Evolutionary conservation across 2,888 invertebrate species (phyloP), one percentile per base, ranked within the genome.

Genomic region (Lomographa bimaculata): DNA sequence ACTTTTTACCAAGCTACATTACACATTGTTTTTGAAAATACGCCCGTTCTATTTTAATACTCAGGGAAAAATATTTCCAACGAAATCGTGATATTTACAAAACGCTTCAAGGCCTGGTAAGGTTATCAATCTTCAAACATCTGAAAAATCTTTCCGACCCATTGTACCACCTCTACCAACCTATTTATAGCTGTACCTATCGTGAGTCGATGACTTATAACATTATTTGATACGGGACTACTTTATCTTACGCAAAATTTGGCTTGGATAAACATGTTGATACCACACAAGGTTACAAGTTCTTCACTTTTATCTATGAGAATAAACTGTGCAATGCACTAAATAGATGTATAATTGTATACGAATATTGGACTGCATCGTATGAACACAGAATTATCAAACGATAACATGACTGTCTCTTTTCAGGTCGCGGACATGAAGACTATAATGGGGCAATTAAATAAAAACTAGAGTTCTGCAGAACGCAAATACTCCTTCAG

Each of bases 401-500:
- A 57, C 38, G 56, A 67, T 64, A 70, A 67, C 63, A 69, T 65
- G 60, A 75, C 57, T 59, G 54, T 79, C 54, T 74, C 55, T 68
- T 82, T 80, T 33, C 86, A 86, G 86, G 76, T 79, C 57, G 60
- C 63, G 71, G 64, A 64, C 74, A 63, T 52, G 60, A 57, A 63
- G 64, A 55, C 58, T 56, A 64, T 67, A 64, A 71, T 64, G 68
- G 61, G 63, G 48, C 69, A 78, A 71, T 68, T 64, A 70, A 63
- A 65, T 63, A 77, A 74, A 79, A 75, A 73, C 65, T 65, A 64
- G 69, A 78, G 84, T 79, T 80, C 73, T 69, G 77, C 73, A 71
- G 75, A 71, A 76, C 79, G 73, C 83, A 87, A 87, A 89, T 87
- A 87, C 73, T 79, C 71, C 65, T 65, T 64, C 69, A 81, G 78